Evolutionary conservation across 1,140 invertebrate genomes (phyloP).

Genomic region (Lithobius niger): DNA sequence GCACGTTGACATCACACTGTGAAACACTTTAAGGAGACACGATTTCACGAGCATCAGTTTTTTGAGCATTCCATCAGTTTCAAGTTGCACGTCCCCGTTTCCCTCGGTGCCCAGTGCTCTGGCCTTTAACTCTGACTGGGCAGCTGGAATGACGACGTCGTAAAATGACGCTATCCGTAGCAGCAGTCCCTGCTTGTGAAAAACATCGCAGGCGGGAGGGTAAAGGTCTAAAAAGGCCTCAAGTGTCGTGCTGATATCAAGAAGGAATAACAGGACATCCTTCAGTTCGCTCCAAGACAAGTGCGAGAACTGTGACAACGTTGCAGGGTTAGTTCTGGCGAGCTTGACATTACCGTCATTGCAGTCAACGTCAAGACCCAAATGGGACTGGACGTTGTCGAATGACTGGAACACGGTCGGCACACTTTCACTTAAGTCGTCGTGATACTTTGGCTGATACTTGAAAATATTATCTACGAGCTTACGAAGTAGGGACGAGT

Average conservation of each 20-base stretch:
- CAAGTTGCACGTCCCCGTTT: too few relatives aligned
- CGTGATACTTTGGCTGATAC: constrained; percentile 51
- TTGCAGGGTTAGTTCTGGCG: background rate
- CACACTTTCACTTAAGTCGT: constrained; percentile 46
- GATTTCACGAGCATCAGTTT: too few relatives aligned
- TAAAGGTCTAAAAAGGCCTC: background rate
- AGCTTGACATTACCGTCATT: background rate
- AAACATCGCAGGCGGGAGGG: background rate
- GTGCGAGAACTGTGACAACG: too few relatives aligned
- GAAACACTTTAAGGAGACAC: background rate
- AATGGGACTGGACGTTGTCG: background rate
- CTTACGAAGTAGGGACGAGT: constrained; percentile 42
- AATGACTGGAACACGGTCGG: constrained; percentile 18
- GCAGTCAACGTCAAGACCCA: background rate
- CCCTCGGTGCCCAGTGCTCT: too few relatives aligned
- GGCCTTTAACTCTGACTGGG: too few relatives aligned
- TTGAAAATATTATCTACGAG: constrained; percentile 51
- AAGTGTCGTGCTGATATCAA: background rate
- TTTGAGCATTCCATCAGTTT: too few relatives aligned
- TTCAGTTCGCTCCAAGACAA: background rate
- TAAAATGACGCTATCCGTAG: too few relatives aligned
- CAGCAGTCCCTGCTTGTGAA: background rate
- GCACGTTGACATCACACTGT: background rate
- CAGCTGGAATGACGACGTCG: too few relatives aligned
- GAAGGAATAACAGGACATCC: background rate